Base-by-base conservation (phyloP, 2,888 invertebrate genomes). In the Acleris cristana region DNA sequence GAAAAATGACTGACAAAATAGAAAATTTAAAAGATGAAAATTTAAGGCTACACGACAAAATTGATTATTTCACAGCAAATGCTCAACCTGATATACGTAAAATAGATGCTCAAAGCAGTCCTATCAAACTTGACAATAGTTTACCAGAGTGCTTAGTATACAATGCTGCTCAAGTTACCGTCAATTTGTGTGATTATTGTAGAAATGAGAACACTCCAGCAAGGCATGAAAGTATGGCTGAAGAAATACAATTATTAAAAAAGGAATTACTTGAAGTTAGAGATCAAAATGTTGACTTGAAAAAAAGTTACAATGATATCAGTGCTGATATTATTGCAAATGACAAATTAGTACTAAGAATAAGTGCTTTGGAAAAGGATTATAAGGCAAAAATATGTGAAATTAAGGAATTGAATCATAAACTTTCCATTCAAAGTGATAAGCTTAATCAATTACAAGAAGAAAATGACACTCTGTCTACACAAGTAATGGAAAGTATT, bases 401-500 rank as follows among this genome's bases (percentile, higher is more conserved):
- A 77, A 74, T 86, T 21, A 71, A 70, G 8, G 83, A 81, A 71
- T 71, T 88, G 4, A 79, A 73, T 49, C 74, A 73, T 44, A 69
- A 71, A 12, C 70, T 90, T 12, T 79, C 63, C 23, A 71, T 55
- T 23, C 85, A 84, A 70, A 79, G 73, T 64, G 71, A 73, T 49
- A 73, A 89, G 72, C 71, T 93, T 23, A 75, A 81, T 64, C 79
- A 76, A 30, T 81, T 94, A 69, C 93, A 93, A 81, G 82, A 84
- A 16, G 94, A 94, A 80, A 92, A 93, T 74, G 93, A 94, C 72
- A 83, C 86, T 56, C 81, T 95, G 26, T 95, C 95, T 0, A 93
- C 87, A 49, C 90, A 94, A 78, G 73, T 95, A 2, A 93, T 95
- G 83, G 95, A 95, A 56, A 92, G 83, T 69, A 87, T 94, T 60